phyloP scores from a whole-genome alignment of 2,888 invertebrate genomes.

The Diaperis boleti region DNA sequence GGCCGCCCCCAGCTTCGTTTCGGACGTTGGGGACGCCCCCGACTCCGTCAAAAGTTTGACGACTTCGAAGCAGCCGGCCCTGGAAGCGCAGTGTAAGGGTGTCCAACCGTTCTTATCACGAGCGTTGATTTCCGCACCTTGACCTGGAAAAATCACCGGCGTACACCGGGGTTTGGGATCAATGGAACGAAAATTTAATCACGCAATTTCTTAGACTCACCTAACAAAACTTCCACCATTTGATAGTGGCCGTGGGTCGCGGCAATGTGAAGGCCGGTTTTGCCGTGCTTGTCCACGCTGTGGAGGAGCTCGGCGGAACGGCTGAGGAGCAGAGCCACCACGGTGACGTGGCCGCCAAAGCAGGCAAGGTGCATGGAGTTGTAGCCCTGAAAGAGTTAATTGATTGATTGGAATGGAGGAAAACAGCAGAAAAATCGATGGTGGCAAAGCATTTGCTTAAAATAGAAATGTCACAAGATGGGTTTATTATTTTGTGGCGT shows the following conservation, averaged over 20 bases:
- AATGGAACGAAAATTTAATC: conserved; percentile 12
- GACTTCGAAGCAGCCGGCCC: conserved; percentile 95
- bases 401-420: too few species aligned
- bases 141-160: conserved; percentile 73
- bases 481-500: not conserved
- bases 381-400: conserved; percentile 85
- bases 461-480: not conserved
- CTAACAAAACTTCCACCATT: conserved; percentile 97
- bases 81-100: conserved; percentile 92
- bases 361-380: conserved; percentile 98
- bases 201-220: conserved; percentile 73
- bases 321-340: conserved; percentile 95
- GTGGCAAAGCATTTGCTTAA: not conserved
- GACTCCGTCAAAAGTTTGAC: conserved; percentile 95
- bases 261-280: conserved; percentile 98
- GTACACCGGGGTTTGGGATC: conserved; percentile 14
- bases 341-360: conserved; percentile 97
- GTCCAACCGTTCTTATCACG: conserved; percentile 98
- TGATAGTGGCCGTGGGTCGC: conserved; percentile 97
- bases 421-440: conserved; percentile 1
- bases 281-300: conserved; percentile 93
- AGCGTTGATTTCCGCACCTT: conserved; percentile 98
- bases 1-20: conserved; percentile 96
- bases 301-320: conserved; percentile 95
- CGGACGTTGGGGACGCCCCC: conserved; percentile 94